These are phyloP conservation scores for Tichodroma muraria DNA, from an alignment of 2,113 vertebrate species.

Conservation along the genomic window DNA sequence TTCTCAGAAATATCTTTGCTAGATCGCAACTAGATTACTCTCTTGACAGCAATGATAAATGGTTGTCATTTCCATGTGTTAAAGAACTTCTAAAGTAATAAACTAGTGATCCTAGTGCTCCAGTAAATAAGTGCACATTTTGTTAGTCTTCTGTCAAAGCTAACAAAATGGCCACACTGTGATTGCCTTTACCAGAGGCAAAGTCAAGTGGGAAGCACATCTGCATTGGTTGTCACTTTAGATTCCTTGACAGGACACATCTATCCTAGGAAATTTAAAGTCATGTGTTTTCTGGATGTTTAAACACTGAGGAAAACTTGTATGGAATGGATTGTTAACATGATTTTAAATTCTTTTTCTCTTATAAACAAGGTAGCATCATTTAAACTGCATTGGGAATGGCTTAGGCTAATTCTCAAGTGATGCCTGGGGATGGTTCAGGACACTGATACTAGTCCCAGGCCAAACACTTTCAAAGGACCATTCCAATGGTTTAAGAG, in stretches of 20 bases:
- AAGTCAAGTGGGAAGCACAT: background rate
- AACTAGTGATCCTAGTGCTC: background rate
- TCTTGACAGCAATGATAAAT: conserved; percentile 28
- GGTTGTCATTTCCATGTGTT: background rate
- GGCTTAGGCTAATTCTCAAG: background rate
- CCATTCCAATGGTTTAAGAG: background rate
- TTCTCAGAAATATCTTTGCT: background rate
- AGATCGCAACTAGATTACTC: background rate
- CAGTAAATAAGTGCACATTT: background rate
- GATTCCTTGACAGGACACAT: background rate
- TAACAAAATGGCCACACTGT: background rate
- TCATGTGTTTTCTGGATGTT: background rate
- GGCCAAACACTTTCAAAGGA: background rate
- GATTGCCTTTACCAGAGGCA: background rate
- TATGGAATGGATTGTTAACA: background rate
- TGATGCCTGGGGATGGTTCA: background rate
- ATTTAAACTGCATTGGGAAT: background rate
- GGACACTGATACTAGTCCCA: background rate
- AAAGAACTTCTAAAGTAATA: conserved; percentile 28
- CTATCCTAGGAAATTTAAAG: background rate
- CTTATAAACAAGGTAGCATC: background rate
- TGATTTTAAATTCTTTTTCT: background rate
- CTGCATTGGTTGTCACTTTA: background rate
- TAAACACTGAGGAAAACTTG: background rate
- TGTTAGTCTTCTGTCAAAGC: background rate